Conservation (phyloP, 2,113 vertebrate species). For the Camarhynchus parvulus region DNA sequence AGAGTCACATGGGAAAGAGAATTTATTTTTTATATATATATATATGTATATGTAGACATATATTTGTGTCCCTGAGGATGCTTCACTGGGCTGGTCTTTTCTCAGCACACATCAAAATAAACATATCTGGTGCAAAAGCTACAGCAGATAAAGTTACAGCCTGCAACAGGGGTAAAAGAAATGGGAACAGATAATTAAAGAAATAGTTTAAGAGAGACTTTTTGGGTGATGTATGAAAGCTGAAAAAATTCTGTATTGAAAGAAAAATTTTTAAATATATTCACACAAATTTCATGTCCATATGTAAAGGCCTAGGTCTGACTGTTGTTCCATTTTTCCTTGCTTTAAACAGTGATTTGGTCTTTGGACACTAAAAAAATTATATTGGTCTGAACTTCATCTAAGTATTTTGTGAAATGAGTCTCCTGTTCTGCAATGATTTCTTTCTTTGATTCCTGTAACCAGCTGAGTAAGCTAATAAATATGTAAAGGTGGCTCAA, state of each 20-base stretch:
- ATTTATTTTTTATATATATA: not conserved
- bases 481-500: slow-evolving; percentile 13
- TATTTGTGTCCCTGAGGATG: not conserved
- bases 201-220: not conserved
- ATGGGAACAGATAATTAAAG: not conserved
- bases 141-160: not conserved
- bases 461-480: not conserved
- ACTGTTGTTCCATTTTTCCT: not conserved
- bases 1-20: not conserved
- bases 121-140: not conserved
- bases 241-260: not conserved
- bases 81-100: not conserved
- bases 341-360: not conserved
- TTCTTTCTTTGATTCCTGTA: not conserved
- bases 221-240: not conserved
- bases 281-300: not conserved
- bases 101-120: not conserved
- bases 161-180: not conserved
- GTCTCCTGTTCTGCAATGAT: not conserved
- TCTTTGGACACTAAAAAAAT: not conserved
- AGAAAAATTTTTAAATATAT: not conserved
- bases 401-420: not conserved
- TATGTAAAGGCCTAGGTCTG: not conserved
- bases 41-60: not conserved
- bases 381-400: not conserved